Percentiles rank a stretch among this genome's conserved stretches.
These are phyloP conservation scores for Myotis pilosus DNA, from an alignment of 2,797 vertebrate genomes.

Conservation along the genomic window DNA sequence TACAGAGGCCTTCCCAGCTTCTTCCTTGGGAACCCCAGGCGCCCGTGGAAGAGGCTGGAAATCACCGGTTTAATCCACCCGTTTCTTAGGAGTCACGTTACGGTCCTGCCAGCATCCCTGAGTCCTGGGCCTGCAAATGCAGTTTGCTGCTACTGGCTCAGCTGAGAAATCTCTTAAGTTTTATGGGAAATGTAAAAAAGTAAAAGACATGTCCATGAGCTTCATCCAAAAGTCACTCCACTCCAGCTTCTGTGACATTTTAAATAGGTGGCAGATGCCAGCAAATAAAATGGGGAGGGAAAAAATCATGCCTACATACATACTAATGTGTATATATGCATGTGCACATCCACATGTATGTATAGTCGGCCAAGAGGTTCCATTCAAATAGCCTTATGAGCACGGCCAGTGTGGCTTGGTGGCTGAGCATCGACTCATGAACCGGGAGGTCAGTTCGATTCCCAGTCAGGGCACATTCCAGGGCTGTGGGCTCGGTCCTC, in stretches of 20 bases:
- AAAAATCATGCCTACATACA: background rate
- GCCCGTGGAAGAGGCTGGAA: background rate
- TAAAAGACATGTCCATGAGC: background rate
- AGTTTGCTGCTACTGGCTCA: background rate
- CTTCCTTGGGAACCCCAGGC: background rate
- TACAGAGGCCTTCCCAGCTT: background rate
- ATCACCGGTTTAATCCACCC: background rate
- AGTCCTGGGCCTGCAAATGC: background rate
- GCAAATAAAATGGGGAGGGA: background rate
- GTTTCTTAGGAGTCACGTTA: background rate
- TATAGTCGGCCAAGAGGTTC: background rate
- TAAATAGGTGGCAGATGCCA: background rate
- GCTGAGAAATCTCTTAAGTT: background rate
- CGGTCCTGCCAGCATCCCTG: background rate
- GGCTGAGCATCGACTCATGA: no score
- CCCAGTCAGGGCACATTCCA: no score
- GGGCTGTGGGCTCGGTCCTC: no score
- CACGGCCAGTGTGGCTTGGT: no score
- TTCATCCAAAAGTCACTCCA: background rate
- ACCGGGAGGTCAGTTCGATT: no score
- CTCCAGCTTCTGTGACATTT: background rate
- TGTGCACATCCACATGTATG: fast-evolving
- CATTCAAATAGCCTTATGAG: background rate
- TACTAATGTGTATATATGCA: fast-evolving
- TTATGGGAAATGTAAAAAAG: background rate